phyloP scores from a whole-genome alignment of 2,888 invertebrate species.

The Trileptium ribeirensis region DNA sequence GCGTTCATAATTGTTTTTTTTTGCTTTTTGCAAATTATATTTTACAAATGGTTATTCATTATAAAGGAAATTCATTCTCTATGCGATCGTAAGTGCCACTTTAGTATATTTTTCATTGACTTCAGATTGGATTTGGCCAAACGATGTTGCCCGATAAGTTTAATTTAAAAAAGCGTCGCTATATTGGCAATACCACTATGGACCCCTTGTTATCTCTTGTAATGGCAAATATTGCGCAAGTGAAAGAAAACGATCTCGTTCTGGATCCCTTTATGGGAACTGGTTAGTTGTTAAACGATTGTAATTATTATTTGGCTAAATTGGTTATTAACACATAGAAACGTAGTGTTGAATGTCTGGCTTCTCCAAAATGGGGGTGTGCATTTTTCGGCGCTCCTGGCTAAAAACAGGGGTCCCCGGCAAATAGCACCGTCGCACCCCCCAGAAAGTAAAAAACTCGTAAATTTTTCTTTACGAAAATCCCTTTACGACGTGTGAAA shows the following conservation, averaged over 20 bases:
- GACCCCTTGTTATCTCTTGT: conserved; percentile 85
- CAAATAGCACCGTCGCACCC: too few species aligned
- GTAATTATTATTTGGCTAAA: not conserved
- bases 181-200: conserved; percentile 98
- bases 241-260: conserved; percentile 66
- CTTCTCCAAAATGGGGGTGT: too few species aligned
- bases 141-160: conserved; percentile 70
- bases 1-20: too few species aligned
- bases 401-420: too few species aligned
- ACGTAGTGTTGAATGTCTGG: too few species aligned
- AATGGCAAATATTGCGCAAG: conserved; percentile 87
- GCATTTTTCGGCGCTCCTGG: too few species aligned
- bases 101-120: too few species aligned
- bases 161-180: conserved; percentile 79
- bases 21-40: too few species aligned
- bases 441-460: not conserved
- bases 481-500: too few species aligned
- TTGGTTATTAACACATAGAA: not conserved
- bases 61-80: too few species aligned
- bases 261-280: conserved; percentile 90
- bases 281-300: conserved; percentile 51
- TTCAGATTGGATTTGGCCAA: conserved; percentile 74
- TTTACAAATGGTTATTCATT: too few species aligned
- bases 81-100: too few species aligned
- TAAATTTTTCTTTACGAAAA: conserved; percentile 14